Conservation (phyloP, 2,888 invertebrate genomes). For the Campoplex nolae region DNA sequence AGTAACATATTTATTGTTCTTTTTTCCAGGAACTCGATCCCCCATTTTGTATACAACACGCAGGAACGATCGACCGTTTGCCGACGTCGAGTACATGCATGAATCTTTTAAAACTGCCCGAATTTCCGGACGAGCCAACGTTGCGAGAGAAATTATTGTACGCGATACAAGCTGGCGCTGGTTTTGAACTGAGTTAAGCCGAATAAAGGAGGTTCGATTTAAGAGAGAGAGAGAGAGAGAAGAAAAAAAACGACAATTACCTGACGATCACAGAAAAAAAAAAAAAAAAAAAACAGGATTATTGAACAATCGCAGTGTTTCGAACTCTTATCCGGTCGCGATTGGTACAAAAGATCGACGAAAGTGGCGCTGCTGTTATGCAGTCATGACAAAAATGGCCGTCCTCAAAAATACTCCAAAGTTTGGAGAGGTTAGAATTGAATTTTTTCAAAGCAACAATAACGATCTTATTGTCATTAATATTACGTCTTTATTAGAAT, state of each 20-base stretch:
- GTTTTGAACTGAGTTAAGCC: conserved; percentile 96
- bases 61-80: conserved; percentile 94
- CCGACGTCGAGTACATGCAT: conserved; percentile 99
- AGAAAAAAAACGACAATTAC: no score
- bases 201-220: background rate
- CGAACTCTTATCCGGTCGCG: background rate
- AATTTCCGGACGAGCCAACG: conserved; percentile 91
- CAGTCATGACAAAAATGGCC: conserved; percentile 18
- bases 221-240: background rate
- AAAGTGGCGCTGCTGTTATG: background rate
- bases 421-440: background rate
- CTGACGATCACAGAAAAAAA: background rate
- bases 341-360: conserved; percentile 1
- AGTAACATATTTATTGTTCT: conserved; percentile 1
- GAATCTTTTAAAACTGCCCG: conserved; percentile 98
- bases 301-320: conserved; percentile 2
- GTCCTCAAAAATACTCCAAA: background rate
- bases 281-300: background rate
- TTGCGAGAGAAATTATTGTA: conserved; percentile 94
- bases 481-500: background rate
- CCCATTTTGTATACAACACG: conserved; percentile 97
- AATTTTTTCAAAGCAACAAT: background rate
- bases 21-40: conserved; percentile 94
- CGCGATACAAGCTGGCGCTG: conserved; percentile 97
- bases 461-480: background rate